Evolutionary conservation across 2,113 vertebrate species (phyloP).

Genomic region (Protobothrops flavoviridis): DNA sequence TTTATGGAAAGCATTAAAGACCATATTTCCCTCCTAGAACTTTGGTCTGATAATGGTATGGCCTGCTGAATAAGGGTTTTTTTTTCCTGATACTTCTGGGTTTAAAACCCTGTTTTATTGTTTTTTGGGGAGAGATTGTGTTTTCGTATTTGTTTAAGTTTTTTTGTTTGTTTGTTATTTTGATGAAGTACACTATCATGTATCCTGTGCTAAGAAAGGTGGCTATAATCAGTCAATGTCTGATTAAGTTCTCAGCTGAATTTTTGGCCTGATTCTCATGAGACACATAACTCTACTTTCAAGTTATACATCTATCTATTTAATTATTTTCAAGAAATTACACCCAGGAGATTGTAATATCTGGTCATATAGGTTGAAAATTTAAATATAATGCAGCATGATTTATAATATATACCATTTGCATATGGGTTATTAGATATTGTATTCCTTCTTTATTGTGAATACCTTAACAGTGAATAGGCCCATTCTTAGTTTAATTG

Average conservation of each 20-base stretch:
- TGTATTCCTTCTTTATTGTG: background rate
- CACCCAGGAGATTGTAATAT: background rate
- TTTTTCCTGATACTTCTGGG: background rate
- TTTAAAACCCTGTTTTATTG: background rate
- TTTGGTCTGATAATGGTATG: background rate
- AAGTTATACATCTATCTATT: conserved; percentile 12
- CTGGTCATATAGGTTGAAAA: background rate
- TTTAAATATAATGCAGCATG: background rate
- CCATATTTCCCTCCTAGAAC: background rate
- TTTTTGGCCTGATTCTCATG: background rate
- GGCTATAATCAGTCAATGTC: background rate
- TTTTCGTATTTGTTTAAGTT: background rate
- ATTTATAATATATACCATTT: background rate
- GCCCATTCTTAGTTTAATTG: background rate
- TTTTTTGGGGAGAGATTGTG: background rate
- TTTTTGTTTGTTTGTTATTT: background rate
- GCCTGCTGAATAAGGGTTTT: background rate
- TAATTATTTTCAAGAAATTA: background rate
- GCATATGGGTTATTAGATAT: background rate
- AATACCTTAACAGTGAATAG: background rate
- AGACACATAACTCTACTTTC: conserved; percentile 12
- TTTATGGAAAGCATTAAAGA: background rate
- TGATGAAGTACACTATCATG: background rate
- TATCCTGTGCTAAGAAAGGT: background rate
- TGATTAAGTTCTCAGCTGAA: background rate